Conservation (phyloP, 2,797 vertebrate genomes). For the Scyliorhinus canicula region DNA sequence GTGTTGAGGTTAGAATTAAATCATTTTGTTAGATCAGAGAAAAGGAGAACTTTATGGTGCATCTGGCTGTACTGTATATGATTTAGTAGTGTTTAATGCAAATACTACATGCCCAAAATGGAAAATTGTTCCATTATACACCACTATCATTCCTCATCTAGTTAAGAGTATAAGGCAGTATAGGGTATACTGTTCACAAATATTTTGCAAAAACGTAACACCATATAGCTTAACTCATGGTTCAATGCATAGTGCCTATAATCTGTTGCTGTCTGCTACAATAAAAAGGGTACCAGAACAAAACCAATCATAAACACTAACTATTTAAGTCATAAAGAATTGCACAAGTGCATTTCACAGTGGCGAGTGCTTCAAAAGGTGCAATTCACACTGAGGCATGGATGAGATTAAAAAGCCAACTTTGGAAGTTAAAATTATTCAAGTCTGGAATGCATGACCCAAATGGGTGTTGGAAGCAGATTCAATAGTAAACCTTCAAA, state of each 20-base stretch:
- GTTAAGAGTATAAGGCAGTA: background rate
- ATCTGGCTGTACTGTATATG: background rate
- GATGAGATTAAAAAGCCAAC: background rate
- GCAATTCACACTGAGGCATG: background rate
- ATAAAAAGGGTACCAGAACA: background rate
- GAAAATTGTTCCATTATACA: background rate
- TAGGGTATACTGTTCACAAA: background rate
- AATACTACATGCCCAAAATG: background rate
- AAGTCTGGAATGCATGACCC: no score
- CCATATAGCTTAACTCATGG: background rate
- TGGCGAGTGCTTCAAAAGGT: background rate
- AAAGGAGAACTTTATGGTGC: background rate
- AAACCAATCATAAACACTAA: background rate
- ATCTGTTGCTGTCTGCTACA: background rate
- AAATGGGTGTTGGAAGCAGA: no score
- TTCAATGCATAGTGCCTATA: background rate
- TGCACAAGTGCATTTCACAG: background rate
- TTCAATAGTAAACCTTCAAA: no score
- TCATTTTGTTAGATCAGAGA: background rate
- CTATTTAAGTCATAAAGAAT: background rate
- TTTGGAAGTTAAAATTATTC: no score
- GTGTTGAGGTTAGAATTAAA: background rate
- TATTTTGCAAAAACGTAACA: background rate
- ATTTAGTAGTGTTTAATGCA: background rate
- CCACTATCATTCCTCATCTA: background rate